A percentile compares a stretch with the other conserved stretches of the same genome.
These are phyloP conservation scores for Leptopilina drosophilae DNA, from an alignment of 2,888 invertebrate genomes.

Conservation along the genomic window DNA sequence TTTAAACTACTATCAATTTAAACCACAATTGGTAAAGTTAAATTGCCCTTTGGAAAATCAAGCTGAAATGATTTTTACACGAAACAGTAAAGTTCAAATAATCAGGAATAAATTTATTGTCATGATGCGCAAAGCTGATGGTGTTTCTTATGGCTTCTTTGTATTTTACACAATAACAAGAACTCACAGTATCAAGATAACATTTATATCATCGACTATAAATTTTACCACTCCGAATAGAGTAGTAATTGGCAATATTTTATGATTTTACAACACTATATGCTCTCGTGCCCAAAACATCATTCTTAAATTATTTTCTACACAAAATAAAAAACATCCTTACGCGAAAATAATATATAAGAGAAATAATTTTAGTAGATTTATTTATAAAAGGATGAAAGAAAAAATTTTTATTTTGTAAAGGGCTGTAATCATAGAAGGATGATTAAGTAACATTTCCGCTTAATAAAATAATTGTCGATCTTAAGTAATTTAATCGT, in stretches of 20 bases:
- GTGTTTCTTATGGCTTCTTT: conserved; percentile 62
- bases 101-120: conserved; percentile 63
- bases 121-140: conserved; percentile 61
- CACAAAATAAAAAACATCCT: not conserved
- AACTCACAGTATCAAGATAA: conserved; percentile 56
- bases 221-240: conserved; percentile 64
- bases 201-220: conserved; percentile 71
- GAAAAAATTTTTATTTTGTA: not conserved
- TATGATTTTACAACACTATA: conserved; percentile 29
- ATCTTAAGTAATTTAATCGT: conserved; percentile 19
- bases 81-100: not conserved
- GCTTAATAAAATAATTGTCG: conserved; percentile 11
- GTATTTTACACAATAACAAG: conserved; percentile 52
- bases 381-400: no score
- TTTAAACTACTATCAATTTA: no score
- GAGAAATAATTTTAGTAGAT: no score
- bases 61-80: not conserved
- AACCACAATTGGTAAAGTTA: no score
- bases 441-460: not conserved
- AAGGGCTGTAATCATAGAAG: not conserved
- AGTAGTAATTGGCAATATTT: conserved; percentile 67
- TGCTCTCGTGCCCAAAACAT: not conserved
- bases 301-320: not conserved
- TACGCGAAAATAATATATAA: no score
- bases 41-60: not conserved